Conservation (phyloP, 2,888 invertebrate genomes). For the Rhagonycha fulva region DNA sequence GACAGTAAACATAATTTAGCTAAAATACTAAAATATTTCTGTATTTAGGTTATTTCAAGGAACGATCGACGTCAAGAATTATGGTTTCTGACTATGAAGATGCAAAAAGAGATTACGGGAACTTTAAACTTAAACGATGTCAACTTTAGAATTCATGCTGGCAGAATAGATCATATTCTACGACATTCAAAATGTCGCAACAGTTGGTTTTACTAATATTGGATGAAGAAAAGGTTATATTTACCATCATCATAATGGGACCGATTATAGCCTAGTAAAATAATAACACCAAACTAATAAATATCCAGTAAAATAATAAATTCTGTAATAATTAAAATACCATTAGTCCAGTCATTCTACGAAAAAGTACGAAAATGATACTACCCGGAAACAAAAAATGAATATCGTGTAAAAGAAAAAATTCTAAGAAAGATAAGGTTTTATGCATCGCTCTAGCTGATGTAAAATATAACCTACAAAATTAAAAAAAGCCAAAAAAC, state of each 20-base stretch:
- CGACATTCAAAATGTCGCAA: conserved; percentile 60
- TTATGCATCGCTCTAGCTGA: no score
- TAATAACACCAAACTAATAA: no score
- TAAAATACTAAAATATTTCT: background rate
- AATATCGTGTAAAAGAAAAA: no score
- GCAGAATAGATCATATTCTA: conserved; percentile 60
- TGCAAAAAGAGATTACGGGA: conserved; percentile 69
- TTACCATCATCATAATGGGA: background rate
- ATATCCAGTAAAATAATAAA: no score
- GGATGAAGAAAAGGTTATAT: background rate
- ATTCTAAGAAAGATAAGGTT: no score
- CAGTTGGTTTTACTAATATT: background rate
- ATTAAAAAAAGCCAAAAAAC: no score
- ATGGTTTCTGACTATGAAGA: conserved; percentile 69
- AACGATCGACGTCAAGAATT: conserved; percentile 63
- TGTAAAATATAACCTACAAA: no score
- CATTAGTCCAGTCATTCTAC: no score
- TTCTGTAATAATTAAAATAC: no score
- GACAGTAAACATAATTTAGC: background rate
- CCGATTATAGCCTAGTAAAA: no score
- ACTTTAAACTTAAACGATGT: conserved; percentile 59
- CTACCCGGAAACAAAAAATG: no score
- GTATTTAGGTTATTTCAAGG: conserved; percentile 59
- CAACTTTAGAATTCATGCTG: conserved; percentile 74
- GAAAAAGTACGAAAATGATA: no score